Base-by-base conservation (phyloP, 2,113 vertebrate genomes). In the Apeltes quadracus region DNA sequence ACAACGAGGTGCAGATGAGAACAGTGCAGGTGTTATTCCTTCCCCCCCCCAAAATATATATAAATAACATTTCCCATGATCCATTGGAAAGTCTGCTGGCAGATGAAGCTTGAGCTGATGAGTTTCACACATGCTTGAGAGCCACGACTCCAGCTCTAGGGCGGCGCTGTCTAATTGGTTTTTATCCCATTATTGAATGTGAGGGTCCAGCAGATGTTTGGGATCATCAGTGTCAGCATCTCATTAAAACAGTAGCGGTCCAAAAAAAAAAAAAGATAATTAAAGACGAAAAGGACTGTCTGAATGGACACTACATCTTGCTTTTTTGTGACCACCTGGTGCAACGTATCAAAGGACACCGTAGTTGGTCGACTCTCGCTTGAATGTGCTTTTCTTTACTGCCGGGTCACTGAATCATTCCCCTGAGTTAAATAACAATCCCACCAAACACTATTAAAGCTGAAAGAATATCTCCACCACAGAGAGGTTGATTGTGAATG, bases 151-250 rank as follows among this genome's bases (percentile, higher is more conserved):
- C 66, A 61, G 83, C 84, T 88, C 59, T 29, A 75, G 73, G 76
- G 85, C 76, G 75, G 81, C 56, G 78, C 84, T 14, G 80, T 76
- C 83, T 92, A 87, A 92, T 91, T 91, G 88, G 87, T 83, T 90
- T 88, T 75, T 54, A 90, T 90, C 88, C 86, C 55, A 77, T 92
- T 82, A 82, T 79, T 83, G 90, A 89, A 85, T 82, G 81, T 69
- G 85, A 87, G 87, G 76, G 87, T 87, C 89, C 84, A 87, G 89
- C 92, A 93, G 90, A 92, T 92, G 90, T 92, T 91, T 73, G 83
- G 82, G 83, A 88, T 93, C 90, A 89, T 82, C 82, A 58, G 84
- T 86, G 89, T 91, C 88, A 91, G 92, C 89, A 92, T 84, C 88
- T 93, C 92, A 92, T 93, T 93, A 91, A 91, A 91, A 87, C 88